phyloP scores from a whole-genome alignment of 2,888 invertebrate genomes.

The Ochropleura leucogaster region DNA sequence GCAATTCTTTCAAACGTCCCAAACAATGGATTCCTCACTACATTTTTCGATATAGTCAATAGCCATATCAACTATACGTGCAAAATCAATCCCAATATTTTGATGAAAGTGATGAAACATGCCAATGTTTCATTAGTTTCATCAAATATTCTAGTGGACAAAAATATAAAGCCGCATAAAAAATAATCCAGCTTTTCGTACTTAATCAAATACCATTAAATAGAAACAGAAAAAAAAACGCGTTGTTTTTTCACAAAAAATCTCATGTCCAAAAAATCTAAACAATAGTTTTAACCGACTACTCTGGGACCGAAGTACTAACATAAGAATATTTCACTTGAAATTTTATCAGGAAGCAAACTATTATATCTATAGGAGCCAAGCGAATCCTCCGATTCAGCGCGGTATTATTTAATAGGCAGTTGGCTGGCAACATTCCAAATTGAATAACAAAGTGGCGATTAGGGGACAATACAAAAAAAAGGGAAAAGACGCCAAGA shows the following conservation, averaged over 20 bases:
- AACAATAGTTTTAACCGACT: constrained; percentile 2
- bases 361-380: constrained; percentile 43
- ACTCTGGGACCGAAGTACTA: not conserved
- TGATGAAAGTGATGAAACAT: no score
- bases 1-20: constrained; percentile 11
- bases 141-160: not conserved
- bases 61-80: no score
- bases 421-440: constrained; percentile 78
- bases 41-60: constrained; percentile 24
- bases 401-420: constrained; percentile 77
- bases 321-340: constrained; percentile 32
- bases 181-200: not conserved
- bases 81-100: no score
- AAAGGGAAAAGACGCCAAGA: constrained; percentile 69
- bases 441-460: constrained; percentile 85
- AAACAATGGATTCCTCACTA: constrained; percentile 5
- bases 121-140: constrained; percentile 23
- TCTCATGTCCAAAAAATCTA: not conserved
- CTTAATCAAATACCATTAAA: not conserved
- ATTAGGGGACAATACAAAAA: constrained; percentile 79
- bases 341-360: constrained; percentile 44
- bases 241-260: not conserved
- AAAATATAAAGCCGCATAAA: not conserved
- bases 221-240: not conserved
- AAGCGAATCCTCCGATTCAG: constrained; percentile 60